These are phyloP conservation scores for Chaunax sp. DNA, from an alignment of 2,797 vertebrate genomes.

Conservation along the genomic window DNA sequence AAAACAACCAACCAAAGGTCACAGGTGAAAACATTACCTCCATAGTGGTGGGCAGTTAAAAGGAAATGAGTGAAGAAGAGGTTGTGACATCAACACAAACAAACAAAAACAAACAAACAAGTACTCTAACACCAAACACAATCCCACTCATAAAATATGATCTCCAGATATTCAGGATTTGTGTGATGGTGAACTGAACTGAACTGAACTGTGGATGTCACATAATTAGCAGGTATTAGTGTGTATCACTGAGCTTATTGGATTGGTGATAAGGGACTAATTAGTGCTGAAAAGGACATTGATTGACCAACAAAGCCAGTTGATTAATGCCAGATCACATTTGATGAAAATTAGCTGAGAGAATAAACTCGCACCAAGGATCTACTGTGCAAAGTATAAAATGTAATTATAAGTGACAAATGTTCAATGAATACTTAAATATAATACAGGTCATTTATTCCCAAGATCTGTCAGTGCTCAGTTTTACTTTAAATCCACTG, in stretches of 20 bases:
- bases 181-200: slow-evolving; percentile 15
- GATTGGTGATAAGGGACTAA: slow-evolving; percentile 70
- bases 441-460: slow-evolving; percentile 20
- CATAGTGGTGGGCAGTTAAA: no score
- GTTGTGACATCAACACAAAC: no score
- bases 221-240: slow-evolving; percentile 44
- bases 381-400: slow-evolving; percentile 2
- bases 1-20: no score
- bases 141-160: slow-evolving; percentile 7
- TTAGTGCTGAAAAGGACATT: slow-evolving; percentile 73
- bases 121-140: not conserved
- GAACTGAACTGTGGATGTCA: slow-evolving; percentile 34
- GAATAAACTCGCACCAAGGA: slow-evolving; percentile 10
- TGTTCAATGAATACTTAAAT: slow-evolving; percentile 12
- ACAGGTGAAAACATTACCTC: no score
- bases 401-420: slow-evolving; percentile 19
- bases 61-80: no score
- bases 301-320: slow-evolving; percentile 66
- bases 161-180: slow-evolving; percentile 13
- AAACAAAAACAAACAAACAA: no score
- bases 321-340: slow-evolving; percentile 60
- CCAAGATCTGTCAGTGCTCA: slow-evolving; percentile 1
- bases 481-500: slow-evolving; percentile 7
- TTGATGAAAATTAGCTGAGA: slow-evolving; percentile 52
- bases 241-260: slow-evolving; percentile 50